These are phyloP conservation scores for Urosaurus nigricauda DNA, from an alignment of 2,797 vertebrate species.

Conservation along the genomic window DNA sequence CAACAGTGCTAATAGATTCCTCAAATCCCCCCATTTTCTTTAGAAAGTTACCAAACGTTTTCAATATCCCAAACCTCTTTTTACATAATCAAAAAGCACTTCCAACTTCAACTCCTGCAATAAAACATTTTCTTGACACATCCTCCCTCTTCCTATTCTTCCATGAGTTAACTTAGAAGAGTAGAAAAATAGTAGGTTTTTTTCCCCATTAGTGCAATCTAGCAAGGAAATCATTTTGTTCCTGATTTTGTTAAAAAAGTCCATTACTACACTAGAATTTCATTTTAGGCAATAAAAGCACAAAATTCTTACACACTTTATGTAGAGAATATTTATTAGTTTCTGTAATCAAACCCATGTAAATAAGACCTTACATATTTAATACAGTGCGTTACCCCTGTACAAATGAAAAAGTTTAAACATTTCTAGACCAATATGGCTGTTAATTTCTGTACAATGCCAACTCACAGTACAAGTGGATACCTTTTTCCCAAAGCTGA, in stretches of 20 bases:
- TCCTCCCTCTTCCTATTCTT: background rate
- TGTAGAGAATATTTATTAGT: conserved; percentile 99
- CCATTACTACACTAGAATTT: background rate
- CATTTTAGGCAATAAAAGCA: background rate
- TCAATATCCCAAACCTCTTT: background rate
- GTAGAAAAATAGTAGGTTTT: background rate
- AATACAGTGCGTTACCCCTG: conserved; percentile 99
- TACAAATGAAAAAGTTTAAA: conserved; percentile 94
- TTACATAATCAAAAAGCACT: background rate
- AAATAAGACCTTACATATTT: conserved; percentile 99
- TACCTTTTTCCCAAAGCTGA: conserved; percentile 82
- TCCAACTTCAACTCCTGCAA: background rate
- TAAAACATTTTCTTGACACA: background rate
- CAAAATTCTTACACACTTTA: conserved; percentile 66
- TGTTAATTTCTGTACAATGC: conserved; percentile 87
- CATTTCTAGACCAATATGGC: conserved; percentile 87
- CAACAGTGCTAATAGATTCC: background rate
- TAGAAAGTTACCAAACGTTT: background rate
- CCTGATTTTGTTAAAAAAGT: background rate
- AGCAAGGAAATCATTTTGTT: background rate
- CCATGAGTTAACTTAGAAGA: background rate
- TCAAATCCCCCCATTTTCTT: background rate
- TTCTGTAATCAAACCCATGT: conserved; percentile 99
- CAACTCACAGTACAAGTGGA: conserved; percentile 86
- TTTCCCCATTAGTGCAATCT: background rate